These are phyloP conservation scores for Mechanitis messenoides DNA, from an alignment of 2,888 invertebrate species.

Conservation along the genomic window DNA sequence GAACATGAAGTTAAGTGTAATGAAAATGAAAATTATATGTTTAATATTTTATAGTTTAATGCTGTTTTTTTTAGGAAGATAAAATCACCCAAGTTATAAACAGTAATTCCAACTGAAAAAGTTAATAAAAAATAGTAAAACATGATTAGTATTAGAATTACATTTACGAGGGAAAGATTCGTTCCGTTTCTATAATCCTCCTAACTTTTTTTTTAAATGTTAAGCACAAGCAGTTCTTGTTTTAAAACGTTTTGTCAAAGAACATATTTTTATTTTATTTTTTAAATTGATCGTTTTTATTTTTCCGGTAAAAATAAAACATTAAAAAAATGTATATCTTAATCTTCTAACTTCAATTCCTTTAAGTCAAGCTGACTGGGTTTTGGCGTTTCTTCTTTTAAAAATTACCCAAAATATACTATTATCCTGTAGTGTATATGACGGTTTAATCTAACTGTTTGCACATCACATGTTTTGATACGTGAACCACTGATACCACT, in stretches of 20 bases:
- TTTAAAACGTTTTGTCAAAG: constrained; percentile 13
- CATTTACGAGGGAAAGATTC: constrained; percentile 14
- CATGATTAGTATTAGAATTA: constrained; percentile 15
- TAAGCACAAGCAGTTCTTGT: constrained; percentile 14
- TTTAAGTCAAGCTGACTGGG: neutral
- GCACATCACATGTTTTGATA: neutral
- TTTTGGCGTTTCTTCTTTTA: too few relatives aligned
- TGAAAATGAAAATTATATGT: too few relatives aligned
- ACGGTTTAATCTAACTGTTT: neutral
- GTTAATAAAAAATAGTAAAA: constrained; percentile 9
- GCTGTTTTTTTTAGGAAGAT: too few relatives aligned
- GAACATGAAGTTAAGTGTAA: too few relatives aligned
- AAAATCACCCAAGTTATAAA: neutral
- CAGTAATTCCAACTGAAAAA: neutral
- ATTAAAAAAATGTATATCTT: too few relatives aligned
- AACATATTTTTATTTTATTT: constrained; percentile 8
- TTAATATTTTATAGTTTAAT: too few relatives aligned
- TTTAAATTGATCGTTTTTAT: constrained; percentile 6
- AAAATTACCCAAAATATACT: too few relatives aligned
- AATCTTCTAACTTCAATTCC: neutral
- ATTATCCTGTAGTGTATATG: neutral
- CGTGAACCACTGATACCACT: neutral
- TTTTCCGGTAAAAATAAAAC: too few relatives aligned
- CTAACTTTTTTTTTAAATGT: constrained; percentile 24
- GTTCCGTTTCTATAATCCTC: constrained; percentile 15